Conservation (phyloP, 2,113 vertebrate genomes). For the Brachypteracias leptosomus region DNA sequence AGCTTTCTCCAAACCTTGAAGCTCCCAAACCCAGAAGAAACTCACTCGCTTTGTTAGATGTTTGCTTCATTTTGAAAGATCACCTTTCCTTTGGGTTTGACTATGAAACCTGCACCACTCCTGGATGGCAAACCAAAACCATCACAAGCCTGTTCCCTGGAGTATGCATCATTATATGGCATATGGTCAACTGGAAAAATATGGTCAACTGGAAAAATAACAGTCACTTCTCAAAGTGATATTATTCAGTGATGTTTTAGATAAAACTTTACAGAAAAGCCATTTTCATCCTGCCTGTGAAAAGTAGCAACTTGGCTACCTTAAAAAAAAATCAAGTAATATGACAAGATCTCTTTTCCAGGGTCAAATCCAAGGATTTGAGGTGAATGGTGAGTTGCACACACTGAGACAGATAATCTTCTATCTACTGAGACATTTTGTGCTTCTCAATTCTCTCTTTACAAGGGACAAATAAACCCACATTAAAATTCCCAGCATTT, state of each 20-base stretch:
- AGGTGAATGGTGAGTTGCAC: background rate
- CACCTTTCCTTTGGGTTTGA: background rate
- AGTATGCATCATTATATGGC: background rate
- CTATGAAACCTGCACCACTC: background rate
- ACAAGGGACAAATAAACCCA: too few species aligned
- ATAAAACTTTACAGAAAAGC: background rate
- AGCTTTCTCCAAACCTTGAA: background rate
- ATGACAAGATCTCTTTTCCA: background rate
- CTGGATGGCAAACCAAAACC: fast-evolving
- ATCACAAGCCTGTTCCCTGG: background rate
- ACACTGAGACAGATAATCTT: background rate
- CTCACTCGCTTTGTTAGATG: background rate
- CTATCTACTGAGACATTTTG: background rate
- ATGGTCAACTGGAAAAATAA: background rate
- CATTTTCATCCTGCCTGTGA: background rate
- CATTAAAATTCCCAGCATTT: too few species aligned
- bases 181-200: background rate
- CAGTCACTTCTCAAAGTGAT: background rate
- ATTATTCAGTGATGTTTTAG: background rate
- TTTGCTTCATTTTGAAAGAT: background rate
- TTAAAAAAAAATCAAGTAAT: background rate
- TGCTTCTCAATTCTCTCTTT: background rate
- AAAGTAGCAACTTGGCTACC: background rate
- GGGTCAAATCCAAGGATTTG: background rate
- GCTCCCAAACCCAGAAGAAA: background rate